Conservation (phyloP, 1,140 invertebrate species). For the Drosophila teissieri region DNA sequence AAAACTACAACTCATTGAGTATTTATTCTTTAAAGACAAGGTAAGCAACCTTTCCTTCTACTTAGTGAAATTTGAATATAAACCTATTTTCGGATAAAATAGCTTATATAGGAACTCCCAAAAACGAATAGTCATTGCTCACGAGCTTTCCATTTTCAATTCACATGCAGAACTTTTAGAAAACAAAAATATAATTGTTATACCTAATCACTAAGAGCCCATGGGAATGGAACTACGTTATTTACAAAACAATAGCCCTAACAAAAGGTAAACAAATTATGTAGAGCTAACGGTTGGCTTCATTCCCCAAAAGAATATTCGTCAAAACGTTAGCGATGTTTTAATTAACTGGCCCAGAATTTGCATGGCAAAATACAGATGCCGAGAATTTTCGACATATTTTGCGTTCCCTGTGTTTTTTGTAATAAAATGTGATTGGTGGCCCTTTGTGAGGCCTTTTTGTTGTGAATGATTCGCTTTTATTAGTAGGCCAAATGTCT, state of each 20-base stretch:
- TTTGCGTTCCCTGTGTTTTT: conserved; percentile 50
- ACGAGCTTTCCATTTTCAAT: conserved; percentile 61
- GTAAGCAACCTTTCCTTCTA: conserved; percentile 17
- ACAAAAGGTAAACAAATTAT: conserved; percentile 57
- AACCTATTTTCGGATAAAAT: conserved; percentile 18
- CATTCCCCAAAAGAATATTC: conserved; percentile 46
- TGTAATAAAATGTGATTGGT: conserved; percentile 38
- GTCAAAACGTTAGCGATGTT: conserved; percentile 45
- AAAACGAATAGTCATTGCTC: conserved; percentile 60
- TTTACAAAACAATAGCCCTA: conserved; percentile 4
- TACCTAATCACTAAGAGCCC: conserved; percentile 35
- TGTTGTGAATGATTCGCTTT: conserved; percentile 34
- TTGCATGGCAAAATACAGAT: conserved; percentile 29
- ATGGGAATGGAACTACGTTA: conserved; percentile 28
- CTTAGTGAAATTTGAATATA: conserved; percentile 42
- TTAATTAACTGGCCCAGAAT: conserved; percentile 55
- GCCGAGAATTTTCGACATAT: conserved; percentile 40
- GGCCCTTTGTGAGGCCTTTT: conserved; percentile 23
- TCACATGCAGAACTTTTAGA: conserved; percentile 30
- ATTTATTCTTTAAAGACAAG: neutral
- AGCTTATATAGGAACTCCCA: conserved; percentile 28
- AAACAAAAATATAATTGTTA: conserved; percentile 50
- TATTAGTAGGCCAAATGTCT: conserved; percentile 36
- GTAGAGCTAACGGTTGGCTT: conserved; percentile 64
- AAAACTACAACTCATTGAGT: conserved; percentile 5